Conservation (phyloP, 1,140 invertebrate genomes). For the Diuraphis noxia region DNA sequence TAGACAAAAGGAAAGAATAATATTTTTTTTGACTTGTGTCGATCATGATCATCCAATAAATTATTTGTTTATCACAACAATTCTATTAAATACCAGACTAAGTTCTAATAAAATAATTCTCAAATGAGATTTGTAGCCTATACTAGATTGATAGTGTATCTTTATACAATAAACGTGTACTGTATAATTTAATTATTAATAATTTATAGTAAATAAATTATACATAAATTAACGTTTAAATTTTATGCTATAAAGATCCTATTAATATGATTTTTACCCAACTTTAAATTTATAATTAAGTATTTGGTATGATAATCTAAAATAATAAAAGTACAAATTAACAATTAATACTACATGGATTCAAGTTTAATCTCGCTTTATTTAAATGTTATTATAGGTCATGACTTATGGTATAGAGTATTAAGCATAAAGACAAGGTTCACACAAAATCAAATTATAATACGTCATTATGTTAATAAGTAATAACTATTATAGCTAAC, state of each 20-base stretch:
- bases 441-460: neutral
- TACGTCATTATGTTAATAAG: neutral
- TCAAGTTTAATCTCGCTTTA: neutral
- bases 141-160: neutral
- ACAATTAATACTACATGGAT: neutral
- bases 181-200: neutral
- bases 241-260: too few species aligned
- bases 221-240: too few species aligned
- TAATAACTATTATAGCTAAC: neutral
- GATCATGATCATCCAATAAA: neutral
- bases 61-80: neutral
- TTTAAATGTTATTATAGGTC: neutral
- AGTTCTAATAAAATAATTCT: neutral
- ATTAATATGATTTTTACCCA: neutral
- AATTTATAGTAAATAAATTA: neutral
- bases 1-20: neutral
- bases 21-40: neutral
- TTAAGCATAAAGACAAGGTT: neutral
- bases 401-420: neutral
- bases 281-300: neutral
- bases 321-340: neutral
- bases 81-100: neutral
- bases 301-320: neutral
- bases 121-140: neutral
- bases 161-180: neutral